Evolutionary conservation across 2,888 invertebrate genomes (phyloP), one percentile per base, ranked within the genome.

Genomic region (Mellilla xanthometata): DNA sequence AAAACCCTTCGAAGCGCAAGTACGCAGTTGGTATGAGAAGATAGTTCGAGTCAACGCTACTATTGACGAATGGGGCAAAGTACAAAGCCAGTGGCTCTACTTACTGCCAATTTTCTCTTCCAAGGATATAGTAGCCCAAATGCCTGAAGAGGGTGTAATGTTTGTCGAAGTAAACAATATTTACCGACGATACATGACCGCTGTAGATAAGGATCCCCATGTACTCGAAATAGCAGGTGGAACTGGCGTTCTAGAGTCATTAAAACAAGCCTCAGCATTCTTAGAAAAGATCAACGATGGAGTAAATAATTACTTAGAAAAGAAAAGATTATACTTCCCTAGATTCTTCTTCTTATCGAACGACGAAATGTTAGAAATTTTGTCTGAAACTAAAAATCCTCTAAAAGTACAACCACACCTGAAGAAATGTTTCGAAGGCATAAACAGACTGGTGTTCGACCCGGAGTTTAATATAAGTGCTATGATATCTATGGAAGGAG

Each of bases 301-400:
- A 2, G 94, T 97, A 0, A 93, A 95, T 57, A 92, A 93, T 59
- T 97, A 96, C 72, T 86, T 97, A 50, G 96, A 96, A 81, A 95
- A 94, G 81, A 97, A 96, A 76, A 84, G 96, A 55, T 81, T 96
- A 6, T 96, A 91, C 76, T 97, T 97, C 72, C 94, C 96, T 27
- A 91, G 97, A 73, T 96, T 97, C 73, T 97, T 97, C 90, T 97
- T 97, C 71, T 87, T 97, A 46, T 97, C 97, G 3, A 97, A 97
- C 73, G 96, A 96, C 66, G 97, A 97, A 81, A 94, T 97, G 92
- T 86, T 97, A 59, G 96, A 97, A 81, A 96, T 97, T 61, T 88
- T 97, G 50, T 96, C 96, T 0, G 96, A 97, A 90, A 96, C 96
- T 1, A 96, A 96, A 82, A 95, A 96, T 72, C 96, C 96, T 0